A percentile compares a stretch with the other conserved stretches of the same genome.
phyloP scores from a whole-genome alignment of 2,888 invertebrate genomes.

The Netelia virgata region DNA sequence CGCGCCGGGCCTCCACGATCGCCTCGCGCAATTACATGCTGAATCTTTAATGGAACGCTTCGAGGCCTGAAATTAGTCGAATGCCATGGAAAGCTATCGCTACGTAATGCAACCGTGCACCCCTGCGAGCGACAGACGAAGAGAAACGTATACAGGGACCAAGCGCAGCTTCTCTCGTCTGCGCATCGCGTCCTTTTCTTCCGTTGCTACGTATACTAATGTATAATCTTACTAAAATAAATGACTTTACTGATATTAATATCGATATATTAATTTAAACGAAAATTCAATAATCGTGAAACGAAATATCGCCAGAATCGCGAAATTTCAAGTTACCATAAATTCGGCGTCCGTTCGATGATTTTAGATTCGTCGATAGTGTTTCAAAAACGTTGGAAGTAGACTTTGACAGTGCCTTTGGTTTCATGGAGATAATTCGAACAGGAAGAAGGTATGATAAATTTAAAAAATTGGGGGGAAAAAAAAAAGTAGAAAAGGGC shows the following conservation, averaged over 20 bases:
- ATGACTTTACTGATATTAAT: not conserved
- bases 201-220: not conserved
- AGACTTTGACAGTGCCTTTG: too few species aligned
- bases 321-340: slow-evolving; percentile 70
- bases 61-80: slow-evolving; percentile 84
- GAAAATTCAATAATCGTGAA: too few species aligned
- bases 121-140: slow-evolving; percentile 65
- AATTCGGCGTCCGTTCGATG: too few species aligned
- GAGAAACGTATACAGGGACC: not conserved
- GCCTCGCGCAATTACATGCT: slow-evolving; percentile 84
- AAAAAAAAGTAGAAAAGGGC: too few species aligned
- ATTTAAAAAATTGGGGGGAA: too few species aligned
- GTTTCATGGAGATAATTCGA: too few species aligned
- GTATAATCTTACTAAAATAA: not conserved
- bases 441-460: too few species aligned
- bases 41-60: slow-evolving; percentile 85
- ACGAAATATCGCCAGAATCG: too few species aligned
- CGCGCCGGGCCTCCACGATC: slow-evolving; percentile 76
- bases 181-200: not conserved
- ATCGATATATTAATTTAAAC: slow-evolving; percentile 10
- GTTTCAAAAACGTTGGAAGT: too few species aligned
- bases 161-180: slow-evolving; percentile 15
- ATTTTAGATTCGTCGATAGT: too few species aligned
- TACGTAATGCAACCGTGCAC: slow-evolving; percentile 79
- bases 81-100: slow-evolving; percentile 83